These are phyloP conservation scores for Morpho helenor DNA, from an alignment of 2,888 invertebrate genomes.

Conservation along the genomic window DNA sequence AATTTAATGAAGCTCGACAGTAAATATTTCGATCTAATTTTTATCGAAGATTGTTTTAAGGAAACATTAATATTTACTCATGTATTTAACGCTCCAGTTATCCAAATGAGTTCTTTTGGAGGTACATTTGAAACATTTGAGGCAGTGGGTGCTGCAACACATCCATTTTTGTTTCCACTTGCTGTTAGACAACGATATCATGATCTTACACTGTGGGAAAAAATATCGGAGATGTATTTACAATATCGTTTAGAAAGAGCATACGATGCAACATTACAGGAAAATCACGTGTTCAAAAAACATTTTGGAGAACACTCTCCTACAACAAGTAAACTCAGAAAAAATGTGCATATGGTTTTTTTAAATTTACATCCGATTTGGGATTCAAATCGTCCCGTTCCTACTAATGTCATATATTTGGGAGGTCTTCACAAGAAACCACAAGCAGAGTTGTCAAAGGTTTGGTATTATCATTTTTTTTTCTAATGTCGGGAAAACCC, in stretches of 20 bases:
- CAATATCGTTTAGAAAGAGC: constrained; percentile 20
- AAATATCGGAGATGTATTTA: constrained; percentile 31
- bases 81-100: constrained; percentile 37
- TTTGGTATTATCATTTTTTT: constrained; percentile 18
- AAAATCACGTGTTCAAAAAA: constrained; percentile 19
- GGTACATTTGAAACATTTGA: constrained; percentile 18
- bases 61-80: constrained; percentile 32
- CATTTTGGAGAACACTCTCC: constrained; percentile 37
- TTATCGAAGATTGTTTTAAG: constrained; percentile 34
- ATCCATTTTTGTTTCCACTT: constrained; percentile 31
- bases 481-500: too few species aligned
- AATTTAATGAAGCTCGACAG: constrained; percentile 20
- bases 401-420: constrained; percentile 54
- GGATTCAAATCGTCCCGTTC: constrained; percentile 50
- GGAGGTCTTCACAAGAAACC: constrained; percentile 59
- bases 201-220: constrained; percentile 37
- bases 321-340: constrained; percentile 31
- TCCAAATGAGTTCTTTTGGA: constrained; percentile 41
- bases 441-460: constrained; percentile 46
- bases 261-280: constrained; percentile 6
- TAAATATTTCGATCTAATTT: constrained; percentile 38
- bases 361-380: constrained; percentile 56
- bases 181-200: constrained; percentile 6
- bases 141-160: constrained; percentile 31
- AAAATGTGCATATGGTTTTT: constrained; percentile 52